Evolutionary conservation across 2,888 invertebrate genomes (phyloP).

Genomic region (Deroplatys truncata): DNA sequence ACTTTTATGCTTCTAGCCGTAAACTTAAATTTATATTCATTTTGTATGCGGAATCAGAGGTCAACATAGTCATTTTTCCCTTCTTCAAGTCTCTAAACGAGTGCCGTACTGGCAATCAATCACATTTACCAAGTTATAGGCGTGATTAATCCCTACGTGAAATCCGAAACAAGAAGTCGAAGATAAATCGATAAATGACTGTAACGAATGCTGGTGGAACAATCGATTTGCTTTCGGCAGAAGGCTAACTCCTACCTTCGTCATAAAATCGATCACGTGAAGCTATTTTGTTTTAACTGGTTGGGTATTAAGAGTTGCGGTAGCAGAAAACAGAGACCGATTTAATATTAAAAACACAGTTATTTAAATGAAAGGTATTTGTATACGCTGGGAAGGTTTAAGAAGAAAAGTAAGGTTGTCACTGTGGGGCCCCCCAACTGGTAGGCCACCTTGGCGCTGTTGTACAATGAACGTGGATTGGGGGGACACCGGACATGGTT

Average conservation of each 20-base stretch:
- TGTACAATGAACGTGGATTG: background rate
- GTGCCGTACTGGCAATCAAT: background rate
- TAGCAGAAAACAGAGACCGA: background rate
- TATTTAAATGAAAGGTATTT: background rate
- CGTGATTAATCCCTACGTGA: background rate
- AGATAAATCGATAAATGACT: background rate
- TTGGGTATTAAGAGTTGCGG: background rate
- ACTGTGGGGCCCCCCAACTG: conserved; percentile 2
- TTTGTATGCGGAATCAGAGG: background rate
- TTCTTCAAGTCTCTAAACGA: background rate
- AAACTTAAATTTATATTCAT: background rate
- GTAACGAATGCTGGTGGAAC: background rate
- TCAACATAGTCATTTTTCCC: background rate
- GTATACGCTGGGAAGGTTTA: background rate
- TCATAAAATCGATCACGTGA: background rate
- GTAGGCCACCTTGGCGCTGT: conserved; percentile 11
- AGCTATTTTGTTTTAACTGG: background rate
- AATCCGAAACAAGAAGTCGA: background rate
- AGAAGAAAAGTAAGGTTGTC: background rate
- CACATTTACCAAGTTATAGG: background rate
- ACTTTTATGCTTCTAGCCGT: background rate
- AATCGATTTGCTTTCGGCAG: background rate
- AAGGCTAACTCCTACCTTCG: background rate
- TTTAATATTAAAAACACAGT: background rate
- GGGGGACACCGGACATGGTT: background rate